Conservation (phyloP, 1,140 invertebrate genomes). For the Mizuhopecten yessoensis region DNA sequence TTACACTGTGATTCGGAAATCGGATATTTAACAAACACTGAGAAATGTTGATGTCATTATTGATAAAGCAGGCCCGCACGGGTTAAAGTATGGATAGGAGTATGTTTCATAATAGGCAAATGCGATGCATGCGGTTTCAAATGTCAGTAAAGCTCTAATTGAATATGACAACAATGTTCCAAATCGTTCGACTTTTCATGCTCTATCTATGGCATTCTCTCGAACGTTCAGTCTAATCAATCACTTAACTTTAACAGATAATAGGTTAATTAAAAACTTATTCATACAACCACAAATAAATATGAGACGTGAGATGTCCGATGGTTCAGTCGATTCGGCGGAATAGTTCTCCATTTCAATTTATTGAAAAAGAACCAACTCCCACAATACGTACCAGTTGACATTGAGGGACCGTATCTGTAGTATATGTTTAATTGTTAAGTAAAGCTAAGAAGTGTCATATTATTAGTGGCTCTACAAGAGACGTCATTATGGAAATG, state of each 20-base stretch:
- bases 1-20: not conserved
- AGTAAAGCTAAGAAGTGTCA: conserved; percentile 5
- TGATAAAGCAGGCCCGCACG: not conserved
- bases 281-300: not conserved
- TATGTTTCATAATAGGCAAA: conserved; percentile 15
- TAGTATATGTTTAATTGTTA: conserved; percentile 3
- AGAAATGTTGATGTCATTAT: conserved; percentile 7
- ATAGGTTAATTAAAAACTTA: conserved; percentile 26
- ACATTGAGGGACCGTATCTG: not conserved
- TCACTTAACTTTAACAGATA: conserved; percentile 19
- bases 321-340: not conserved
- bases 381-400: not conserved
- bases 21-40: not conserved
- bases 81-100: conserved; percentile 10
- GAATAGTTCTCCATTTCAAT: not conserved
- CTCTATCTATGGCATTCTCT: not conserved
- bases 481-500: not conserved
- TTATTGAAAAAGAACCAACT: not conserved
- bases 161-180: conserved; percentile 3
- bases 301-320: not conserved
- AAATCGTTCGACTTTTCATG: not conserved
- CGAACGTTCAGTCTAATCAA: conserved; percentile 26
- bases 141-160: not conserved
- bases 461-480: not conserved
- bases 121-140: not conserved